Evolutionary conservation across 1,140 invertebrate genomes (phyloP).

Genomic region (Micrasema minimum): DNA sequence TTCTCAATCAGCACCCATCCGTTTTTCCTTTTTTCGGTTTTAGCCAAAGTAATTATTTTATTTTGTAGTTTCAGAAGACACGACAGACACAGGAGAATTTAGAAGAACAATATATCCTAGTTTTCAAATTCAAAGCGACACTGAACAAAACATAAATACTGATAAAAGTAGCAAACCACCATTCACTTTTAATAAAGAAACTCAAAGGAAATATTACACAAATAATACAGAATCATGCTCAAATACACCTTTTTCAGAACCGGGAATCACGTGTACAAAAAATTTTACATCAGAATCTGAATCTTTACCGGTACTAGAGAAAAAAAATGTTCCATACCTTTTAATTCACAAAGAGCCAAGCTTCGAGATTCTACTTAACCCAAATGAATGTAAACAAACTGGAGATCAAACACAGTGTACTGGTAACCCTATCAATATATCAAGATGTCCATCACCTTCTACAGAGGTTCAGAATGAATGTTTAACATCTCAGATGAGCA

Average conservation of each 20-base stretch:
- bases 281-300: background rate
- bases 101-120: conserved; percentile 35
- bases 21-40: too few relatives aligned
- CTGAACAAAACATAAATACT: conserved; percentile 16
- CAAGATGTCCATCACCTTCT: conserved; percentile 31
- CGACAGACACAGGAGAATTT: conserved; percentile 35
- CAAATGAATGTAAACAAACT: conserved; percentile 7
- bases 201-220: conserved; percentile 25
- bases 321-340: conserved; percentile 19
- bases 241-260: conserved; percentile 13
- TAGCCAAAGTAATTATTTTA: too few relatives aligned
- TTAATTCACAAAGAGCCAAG: conserved; percentile 25
- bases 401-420: conserved; percentile 5
- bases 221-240: conserved; percentile 9
- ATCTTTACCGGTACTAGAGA: conserved; percentile 6
- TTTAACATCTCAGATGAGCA: conserved; percentile 36
- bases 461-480: conserved; percentile 30
- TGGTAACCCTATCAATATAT: conserved; percentile 19
- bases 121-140: conserved; percentile 30
- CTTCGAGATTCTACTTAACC: conserved; percentile 25
- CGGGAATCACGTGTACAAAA: conserved; percentile 2
- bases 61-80: conserved; percentile 48
- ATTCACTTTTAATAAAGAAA: conserved; percentile 29
- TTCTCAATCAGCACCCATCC: too few relatives aligned
- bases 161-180: conserved; percentile 5